These are phyloP conservation scores for Scortum barcoo DNA, from an alignment of 2,113 vertebrate genomes.

Conservation along the genomic window DNA sequence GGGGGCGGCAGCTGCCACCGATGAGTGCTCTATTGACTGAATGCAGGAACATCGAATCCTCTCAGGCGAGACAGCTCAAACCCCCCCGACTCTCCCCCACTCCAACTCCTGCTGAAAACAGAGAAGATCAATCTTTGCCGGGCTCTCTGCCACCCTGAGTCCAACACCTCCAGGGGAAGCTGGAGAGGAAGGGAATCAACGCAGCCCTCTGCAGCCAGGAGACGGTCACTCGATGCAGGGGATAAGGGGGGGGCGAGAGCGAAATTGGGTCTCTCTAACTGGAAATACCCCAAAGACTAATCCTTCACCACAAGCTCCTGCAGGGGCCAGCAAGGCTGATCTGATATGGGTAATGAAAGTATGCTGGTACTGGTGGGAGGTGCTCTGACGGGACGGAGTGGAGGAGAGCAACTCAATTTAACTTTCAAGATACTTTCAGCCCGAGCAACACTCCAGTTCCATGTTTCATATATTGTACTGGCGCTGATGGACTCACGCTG, in stretches of 20 bases:
- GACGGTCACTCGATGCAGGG: conserved; percentile 28
- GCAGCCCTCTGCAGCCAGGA: conserved; percentile 26
- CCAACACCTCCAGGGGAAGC: conserved; percentile 24
- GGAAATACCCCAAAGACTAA: conserved; percentile 48
- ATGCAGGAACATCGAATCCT: conserved; percentile 27
- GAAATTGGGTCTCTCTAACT: conserved; percentile 30
- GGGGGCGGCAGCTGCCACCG: neutral
- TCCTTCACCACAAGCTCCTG: conserved; percentile 7
- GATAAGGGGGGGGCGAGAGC: conserved; percentile 36
- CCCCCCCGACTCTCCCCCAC: too few relatives aligned
- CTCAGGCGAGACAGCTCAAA: conserved; percentile 5
- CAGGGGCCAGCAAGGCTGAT: conserved; percentile 14
- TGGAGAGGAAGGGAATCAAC: conserved; percentile 20
- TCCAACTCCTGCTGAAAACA: too few relatives aligned
- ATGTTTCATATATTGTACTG: too few relatives aligned
- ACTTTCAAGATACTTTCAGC: conserved; percentile 21
- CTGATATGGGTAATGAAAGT: conserved; percentile 57
- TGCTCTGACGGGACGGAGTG: neutral
- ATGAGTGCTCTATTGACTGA: conserved; percentile 32
- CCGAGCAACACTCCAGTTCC: too few relatives aligned
- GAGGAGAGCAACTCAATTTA: conserved; percentile 25
- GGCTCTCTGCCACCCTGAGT: conserved; percentile 30
- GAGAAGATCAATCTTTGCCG: conserved; percentile 26
- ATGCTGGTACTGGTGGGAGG: neutral
- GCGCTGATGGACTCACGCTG: too few relatives aligned